Conservation (phyloP, 2,797 vertebrate species). For the Apogon talboti region DNA sequence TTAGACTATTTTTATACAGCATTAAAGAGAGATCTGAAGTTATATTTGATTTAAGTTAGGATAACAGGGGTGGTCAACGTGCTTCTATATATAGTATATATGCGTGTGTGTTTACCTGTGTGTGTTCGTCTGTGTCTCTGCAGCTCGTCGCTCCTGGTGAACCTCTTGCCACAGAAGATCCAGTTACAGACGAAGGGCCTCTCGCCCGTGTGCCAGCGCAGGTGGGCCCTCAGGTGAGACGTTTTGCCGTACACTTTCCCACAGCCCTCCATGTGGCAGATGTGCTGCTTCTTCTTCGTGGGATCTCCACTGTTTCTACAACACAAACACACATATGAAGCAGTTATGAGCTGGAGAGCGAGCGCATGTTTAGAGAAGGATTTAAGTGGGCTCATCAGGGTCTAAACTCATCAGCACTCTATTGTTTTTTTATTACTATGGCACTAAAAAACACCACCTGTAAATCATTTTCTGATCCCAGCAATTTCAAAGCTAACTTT, state of each 20-base stretch:
- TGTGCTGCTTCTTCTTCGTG: slow-evolving; percentile 98
- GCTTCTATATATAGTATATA: neutral
- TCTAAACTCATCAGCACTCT: neutral
- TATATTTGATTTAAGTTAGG: too few relatives aligned
- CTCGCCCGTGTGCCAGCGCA: slow-evolving; percentile 99
- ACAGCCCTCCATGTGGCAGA: slow-evolving; percentile 99
- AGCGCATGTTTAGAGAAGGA: neutral
- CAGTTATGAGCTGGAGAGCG: neutral
- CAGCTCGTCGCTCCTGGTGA: slow-evolving; percentile 96
- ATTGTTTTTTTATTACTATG: neutral
- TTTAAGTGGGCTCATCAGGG: neutral
- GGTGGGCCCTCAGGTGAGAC: slow-evolving; percentile 96
- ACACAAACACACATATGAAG: slow-evolving; percentile 22
- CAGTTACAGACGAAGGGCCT: slow-evolving; percentile 98
- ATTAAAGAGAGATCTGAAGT: too few relatives aligned
- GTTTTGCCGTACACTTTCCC: slow-evolving; percentile 99
- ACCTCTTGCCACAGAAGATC: slow-evolving; percentile 98
- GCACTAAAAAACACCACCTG: neutral
- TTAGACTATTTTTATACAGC: too few relatives aligned
- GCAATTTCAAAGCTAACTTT: neutral
- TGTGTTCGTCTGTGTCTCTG: slow-evolving; percentile 98
- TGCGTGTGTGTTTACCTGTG: slow-evolving; percentile 84
- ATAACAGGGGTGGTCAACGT: neutral
- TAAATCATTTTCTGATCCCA: neutral
- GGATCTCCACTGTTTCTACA: slow-evolving; percentile 93